Percentiles rank a stretch among this genome's conserved stretches.
phyloP scores from a whole-genome alignment of 2,797 vertebrate genomes.

The Rousettus madagascariensis region DNA sequence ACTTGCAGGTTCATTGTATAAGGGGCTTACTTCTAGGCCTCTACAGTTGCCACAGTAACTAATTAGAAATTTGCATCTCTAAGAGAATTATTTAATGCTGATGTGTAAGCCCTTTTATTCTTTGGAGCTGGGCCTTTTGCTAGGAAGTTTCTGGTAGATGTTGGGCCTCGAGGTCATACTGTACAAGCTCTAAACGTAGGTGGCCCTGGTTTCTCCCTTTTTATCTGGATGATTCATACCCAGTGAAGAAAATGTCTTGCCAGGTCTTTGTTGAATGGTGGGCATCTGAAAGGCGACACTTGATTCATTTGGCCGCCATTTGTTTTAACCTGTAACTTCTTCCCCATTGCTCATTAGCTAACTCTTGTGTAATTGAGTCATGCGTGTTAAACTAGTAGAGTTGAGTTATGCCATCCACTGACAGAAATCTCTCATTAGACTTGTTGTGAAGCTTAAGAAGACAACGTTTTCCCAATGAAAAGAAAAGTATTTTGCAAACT shows the following conservation, averaged over 20 bases:
- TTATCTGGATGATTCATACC: conserved; percentile 87
- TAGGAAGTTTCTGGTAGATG: conserved; percentile 88
- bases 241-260: conserved; percentile 87
- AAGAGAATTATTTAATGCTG: conserved; percentile 90
- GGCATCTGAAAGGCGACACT: conserved; percentile 85
- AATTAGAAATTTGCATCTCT: conserved; percentile 90
- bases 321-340: conserved; percentile 88
- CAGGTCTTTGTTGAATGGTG: conserved; percentile 85
- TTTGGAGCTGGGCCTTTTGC: conserved; percentile 87
- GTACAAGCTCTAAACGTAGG: conserved; percentile 90
- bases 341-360: conserved; percentile 87
- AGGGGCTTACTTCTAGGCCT: conserved; percentile 86
- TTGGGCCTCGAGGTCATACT: conserved; percentile 89
- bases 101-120: conserved; percentile 88
- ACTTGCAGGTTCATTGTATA: conserved; percentile 87
- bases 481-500: neutral
- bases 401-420: conserved; percentile 79
- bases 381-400: conserved; percentile 84
- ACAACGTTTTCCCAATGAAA: neutral
- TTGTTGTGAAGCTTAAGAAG: neutral
- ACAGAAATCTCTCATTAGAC: neutral
- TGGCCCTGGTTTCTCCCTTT: conserved; percentile 85
- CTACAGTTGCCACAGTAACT: conserved; percentile 90
- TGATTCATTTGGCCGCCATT: conserved; percentile 87
- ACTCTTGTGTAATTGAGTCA: conserved; percentile 90